Conservation (phyloP, 2,888 invertebrate species). For the Campopleginae sp. region DNA sequence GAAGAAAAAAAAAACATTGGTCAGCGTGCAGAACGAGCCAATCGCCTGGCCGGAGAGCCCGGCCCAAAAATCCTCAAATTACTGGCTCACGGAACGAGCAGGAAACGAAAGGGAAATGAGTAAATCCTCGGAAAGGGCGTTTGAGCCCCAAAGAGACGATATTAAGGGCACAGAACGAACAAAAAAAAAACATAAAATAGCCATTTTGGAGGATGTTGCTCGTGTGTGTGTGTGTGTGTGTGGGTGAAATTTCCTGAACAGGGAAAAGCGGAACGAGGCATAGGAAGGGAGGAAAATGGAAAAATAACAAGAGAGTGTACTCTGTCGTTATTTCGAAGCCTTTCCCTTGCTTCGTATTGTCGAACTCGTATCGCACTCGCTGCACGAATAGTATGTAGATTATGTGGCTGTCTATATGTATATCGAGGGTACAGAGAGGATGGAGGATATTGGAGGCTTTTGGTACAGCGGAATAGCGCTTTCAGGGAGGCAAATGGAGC, state of each 20-base stretch:
- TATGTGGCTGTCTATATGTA: constrained; percentile 29
- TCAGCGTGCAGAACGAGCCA: neutral
- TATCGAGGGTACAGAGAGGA: constrained; percentile 15
- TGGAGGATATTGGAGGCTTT: constrained; percentile 65
- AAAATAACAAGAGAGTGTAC: constrained; percentile 41
- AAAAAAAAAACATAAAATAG: too few relatives aligned
- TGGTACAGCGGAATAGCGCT: constrained; percentile 61
- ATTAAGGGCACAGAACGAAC: too few relatives aligned
- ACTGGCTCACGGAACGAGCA: too few relatives aligned
- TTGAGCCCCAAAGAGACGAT: too few relatives aligned
- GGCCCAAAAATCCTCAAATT: too few relatives aligned
- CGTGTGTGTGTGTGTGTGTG: too few relatives aligned
- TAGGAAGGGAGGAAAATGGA: constrained; percentile 19
- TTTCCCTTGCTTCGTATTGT: constrained; percentile 56
- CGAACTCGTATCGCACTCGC: constrained; percentile 23
- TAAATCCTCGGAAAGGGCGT: too few relatives aligned
- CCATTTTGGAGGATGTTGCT: too few relatives aligned
- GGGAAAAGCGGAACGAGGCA: constrained; percentile 9
- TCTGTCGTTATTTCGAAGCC: constrained; percentile 50
- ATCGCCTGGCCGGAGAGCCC: too few relatives aligned
- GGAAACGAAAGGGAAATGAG: too few relatives aligned
- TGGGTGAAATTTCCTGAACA: too few relatives aligned
- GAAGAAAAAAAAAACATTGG: neutral
- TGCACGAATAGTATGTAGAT: constrained; percentile 11
- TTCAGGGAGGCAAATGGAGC: constrained; percentile 67